Conservation (phyloP, 1,140 invertebrate genomes). For the Drosophila bocqueti region DNA sequence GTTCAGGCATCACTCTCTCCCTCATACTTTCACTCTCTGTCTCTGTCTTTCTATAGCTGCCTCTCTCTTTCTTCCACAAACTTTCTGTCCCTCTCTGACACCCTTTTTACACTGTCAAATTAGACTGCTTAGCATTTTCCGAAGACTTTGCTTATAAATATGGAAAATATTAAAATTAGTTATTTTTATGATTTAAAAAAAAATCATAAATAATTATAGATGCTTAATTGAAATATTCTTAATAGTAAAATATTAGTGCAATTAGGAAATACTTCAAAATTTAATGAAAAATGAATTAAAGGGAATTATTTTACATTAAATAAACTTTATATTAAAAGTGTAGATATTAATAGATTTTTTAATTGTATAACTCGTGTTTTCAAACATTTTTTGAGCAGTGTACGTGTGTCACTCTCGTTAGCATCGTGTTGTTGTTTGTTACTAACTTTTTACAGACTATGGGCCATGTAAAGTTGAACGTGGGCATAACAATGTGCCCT, state of each 20-base stretch:
- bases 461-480: slow-evolving; percentile 57
- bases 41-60: neutral
- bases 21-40: neutral
- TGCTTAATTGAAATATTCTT: neutral
- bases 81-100: neutral
- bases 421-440: slow-evolving; percentile 47
- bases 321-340: no score
- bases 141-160: neutral
- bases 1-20: slow-evolving; percentile 29
- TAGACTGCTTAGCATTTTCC: neutral
- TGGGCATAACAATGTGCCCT: slow-evolving; percentile 63
- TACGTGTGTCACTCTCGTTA: slow-evolving; percentile 39
- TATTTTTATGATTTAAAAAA: neutral
- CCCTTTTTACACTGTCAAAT: neutral
- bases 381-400: neutral
- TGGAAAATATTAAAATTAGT: neutral
- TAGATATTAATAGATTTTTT: neutral
- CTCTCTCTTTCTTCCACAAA: neutral
- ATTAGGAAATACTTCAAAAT: no score
- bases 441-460: slow-evolving; percentile 52
- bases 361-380: no score
- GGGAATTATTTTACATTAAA: neutral
- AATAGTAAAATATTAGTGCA: neutral
- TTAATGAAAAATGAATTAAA: neutral
- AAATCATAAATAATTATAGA: neutral